phyloP scores from a whole-genome alignment of 2,113 vertebrate genomes.

The Zosterops pallidus region DNA sequence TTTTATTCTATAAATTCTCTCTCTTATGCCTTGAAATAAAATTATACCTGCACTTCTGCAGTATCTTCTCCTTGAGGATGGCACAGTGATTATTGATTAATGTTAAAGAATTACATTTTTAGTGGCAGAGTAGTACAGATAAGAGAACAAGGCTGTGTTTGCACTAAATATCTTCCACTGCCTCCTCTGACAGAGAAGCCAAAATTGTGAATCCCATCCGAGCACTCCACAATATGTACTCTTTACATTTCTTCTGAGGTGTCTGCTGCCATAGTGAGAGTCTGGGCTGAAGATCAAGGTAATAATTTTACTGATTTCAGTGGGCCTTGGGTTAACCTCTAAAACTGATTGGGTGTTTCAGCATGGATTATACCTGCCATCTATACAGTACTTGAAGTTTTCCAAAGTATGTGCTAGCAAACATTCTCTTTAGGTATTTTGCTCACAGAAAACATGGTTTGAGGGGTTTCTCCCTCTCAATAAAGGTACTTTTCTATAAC shows the following conservation, averaged over 20 bases:
- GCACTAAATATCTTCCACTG: not conserved
- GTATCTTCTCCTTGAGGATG: not conserved
- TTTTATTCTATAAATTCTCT: not conserved
- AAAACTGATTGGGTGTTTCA: not conserved
- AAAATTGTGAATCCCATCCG: not conserved
- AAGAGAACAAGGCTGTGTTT: not conserved
- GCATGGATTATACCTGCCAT: not conserved
- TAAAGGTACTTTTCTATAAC: not conserved
- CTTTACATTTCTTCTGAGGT: not conserved
- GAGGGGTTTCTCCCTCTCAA: rapidly evolving
- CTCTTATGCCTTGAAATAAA: not conserved
- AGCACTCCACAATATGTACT: not conserved
- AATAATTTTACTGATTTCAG: not conserved
- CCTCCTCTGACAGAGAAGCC: not conserved
- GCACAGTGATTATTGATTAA: not conserved
- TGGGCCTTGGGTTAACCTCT: not conserved
- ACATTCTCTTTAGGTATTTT: not conserved
- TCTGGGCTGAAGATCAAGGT: not conserved
- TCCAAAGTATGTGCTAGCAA: not conserved
- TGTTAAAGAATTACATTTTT: not conserved
- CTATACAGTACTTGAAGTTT: not conserved
- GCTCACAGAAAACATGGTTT: not conserved
- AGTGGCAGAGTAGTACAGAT: not conserved
- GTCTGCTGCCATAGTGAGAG: not conserved
- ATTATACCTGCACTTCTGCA: not conserved